Percentiles rank a stretch among this genome's conserved stretches.
These are phyloP conservation scores for Crypturellus undulatus DNA, from an alignment of 2,113 vertebrate species.

Conservation along the genomic window DNA sequence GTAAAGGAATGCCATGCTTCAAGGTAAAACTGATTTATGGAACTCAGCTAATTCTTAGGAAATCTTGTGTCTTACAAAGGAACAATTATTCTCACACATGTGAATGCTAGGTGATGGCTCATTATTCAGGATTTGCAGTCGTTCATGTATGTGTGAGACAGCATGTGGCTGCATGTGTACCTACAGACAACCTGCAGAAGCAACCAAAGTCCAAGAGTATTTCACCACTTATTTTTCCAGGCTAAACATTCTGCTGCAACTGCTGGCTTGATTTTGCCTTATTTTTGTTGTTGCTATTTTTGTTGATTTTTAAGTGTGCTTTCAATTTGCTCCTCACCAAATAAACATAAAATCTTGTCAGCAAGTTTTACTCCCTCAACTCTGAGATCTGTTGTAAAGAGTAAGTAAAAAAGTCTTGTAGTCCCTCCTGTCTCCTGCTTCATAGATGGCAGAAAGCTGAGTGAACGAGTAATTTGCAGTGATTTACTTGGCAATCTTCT, in stretches of 20 bases:
- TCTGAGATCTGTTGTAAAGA: not conserved
- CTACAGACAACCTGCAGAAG: not conserved
- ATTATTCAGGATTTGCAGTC: not conserved
- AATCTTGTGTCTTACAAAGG: not conserved
- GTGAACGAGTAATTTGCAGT: not conserved
- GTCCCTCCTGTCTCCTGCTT: not conserved
- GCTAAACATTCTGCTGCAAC: not conserved
- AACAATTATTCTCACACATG: not conserved
- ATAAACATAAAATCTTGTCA: conserved; percentile 41
- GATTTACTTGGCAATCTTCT: not conserved
- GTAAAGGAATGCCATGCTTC: not conserved
- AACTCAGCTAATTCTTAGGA: not conserved
- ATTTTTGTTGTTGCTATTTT: conserved; percentile 2
- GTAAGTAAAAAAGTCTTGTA: not conserved
- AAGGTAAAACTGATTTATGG: not conserved
- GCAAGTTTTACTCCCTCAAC: not conserved
- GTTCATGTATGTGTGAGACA: not conserved
- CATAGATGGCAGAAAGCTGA: not conserved
- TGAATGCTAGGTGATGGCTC: not conserved
- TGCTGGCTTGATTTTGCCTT: not conserved
- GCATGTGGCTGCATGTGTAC: not conserved
- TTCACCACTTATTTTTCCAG: not conserved
- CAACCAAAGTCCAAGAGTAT: accelerated
- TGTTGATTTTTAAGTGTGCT: not conserved
- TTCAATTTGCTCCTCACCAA: conserved; percentile 47